A percentile compares a stretch with the other conserved stretches of the same genome.
Conservation (phyloP, 2,113 vertebrate genomes). For the Myotis yumanensis region DNA sequence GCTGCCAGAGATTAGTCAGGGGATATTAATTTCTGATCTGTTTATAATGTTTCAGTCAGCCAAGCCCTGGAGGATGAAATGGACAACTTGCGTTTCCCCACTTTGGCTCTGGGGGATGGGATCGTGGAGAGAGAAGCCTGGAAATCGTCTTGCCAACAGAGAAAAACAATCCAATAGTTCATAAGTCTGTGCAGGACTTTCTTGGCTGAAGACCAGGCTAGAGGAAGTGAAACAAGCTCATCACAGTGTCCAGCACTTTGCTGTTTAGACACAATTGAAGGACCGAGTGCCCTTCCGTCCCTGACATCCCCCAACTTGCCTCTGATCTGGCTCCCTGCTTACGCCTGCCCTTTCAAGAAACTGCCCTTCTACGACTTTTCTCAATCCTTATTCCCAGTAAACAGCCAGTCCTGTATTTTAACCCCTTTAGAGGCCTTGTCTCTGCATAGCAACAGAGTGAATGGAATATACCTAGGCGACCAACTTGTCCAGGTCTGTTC, state of each 20-base stretch:
- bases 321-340: neutral
- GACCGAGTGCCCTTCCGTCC: too few relatives aligned
- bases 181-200: neutral
- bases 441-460: neutral
- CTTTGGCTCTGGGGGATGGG: neutral
- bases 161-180: neutral
- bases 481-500: neutral
- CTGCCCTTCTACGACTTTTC: neutral
- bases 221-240: neutral
- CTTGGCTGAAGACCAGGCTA: neutral
- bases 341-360: neutral
- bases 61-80: neutral
- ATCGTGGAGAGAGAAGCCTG: neutral
- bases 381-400: neutral
- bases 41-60: conserved; percentile 21
- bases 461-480: neutral
- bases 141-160: neutral
- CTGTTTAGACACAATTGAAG: neutral
- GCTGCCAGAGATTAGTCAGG: neutral
- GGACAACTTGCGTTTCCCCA: neutral
- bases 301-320: neutral
- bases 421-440: neutral
- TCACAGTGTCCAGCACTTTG: accelerated
- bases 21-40: neutral
- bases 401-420: neutral